These are phyloP conservation scores for Musca vetustissima DNA, from an alignment of 1,140 invertebrate species.

Conservation along the genomic window DNA sequence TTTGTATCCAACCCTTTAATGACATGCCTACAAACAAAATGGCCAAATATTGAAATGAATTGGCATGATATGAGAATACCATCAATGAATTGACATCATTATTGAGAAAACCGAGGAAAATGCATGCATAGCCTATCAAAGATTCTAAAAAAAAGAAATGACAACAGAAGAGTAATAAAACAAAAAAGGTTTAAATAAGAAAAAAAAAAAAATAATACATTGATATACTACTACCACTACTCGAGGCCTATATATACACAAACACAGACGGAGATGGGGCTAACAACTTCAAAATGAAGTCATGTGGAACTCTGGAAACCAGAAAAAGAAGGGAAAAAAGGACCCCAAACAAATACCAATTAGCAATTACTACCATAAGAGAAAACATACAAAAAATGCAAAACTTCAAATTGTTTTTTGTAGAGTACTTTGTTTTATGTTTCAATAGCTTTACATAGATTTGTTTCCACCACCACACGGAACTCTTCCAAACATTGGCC, in stretches of 20 bases:
- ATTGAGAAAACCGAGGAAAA: too few species aligned
- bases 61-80: conserved; percentile 74
- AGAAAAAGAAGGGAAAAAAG: too few species aligned
- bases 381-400: not conserved
- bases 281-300: too few species aligned
- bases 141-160: not conserved
- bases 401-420: not conserved
- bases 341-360: too few species aligned
- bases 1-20: conserved; percentile 83
- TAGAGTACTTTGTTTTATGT: conserved; percentile 4
- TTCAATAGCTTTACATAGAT: conserved; percentile 19
- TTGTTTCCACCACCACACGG: not conserved
- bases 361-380: not conserved
- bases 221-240: too few species aligned
- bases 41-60: conserved; percentile 84
- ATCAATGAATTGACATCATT: conserved; percentile 69
- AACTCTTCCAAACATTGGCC: too few species aligned
- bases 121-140: not conserved
- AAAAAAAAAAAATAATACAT: too few species aligned
- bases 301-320: too few species aligned
- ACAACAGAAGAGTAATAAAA: not conserved
- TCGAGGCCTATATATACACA: too few species aligned
- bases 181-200: not conserved
- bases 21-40: conserved; percentile 90
- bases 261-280: not conserved